These are phyloP conservation scores for Gobionotothen gibberifrons DNA, from an alignment of 2,797 vertebrate species.

Conservation along the genomic window DNA sequence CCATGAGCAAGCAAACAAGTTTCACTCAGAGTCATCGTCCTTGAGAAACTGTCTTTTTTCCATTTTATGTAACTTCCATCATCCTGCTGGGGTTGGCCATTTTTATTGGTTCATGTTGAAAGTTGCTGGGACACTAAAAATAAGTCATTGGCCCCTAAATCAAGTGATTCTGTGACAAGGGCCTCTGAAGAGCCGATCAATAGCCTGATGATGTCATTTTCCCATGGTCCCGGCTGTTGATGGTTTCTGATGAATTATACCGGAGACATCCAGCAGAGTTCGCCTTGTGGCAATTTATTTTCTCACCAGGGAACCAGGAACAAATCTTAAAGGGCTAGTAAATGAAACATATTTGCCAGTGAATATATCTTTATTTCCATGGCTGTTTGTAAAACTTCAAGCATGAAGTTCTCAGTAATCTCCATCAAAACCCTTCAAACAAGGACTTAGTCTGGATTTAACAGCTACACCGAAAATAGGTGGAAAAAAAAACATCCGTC, in stretches of 20 bases:
- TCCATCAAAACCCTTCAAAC: conserved; percentile 31
- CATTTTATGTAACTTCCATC: conserved; percentile 53
- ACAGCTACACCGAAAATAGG: conserved; percentile 14
- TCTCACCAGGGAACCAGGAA: conserved; percentile 29
- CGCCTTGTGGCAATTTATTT: conserved; percentile 41
- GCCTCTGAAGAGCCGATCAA: conserved; percentile 69
- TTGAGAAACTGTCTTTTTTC: conserved; percentile 62
- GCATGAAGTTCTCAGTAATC: conserved; percentile 14
- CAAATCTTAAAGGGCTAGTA: conserved; percentile 43
- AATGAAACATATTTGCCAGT: conserved; percentile 39
- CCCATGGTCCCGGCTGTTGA: conserved; percentile 45
- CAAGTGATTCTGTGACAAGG: conserved; percentile 50
- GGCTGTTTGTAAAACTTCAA: conserved; percentile 29
- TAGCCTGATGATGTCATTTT: conserved; percentile 77
- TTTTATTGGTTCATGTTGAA: conserved; percentile 59
- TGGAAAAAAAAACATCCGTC: conserved; percentile 30
- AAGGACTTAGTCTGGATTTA: conserved; percentile 29
- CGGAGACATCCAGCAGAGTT: conserved; percentile 39
- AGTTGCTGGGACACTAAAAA: conserved; percentile 65
- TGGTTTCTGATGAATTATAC: conserved; percentile 57
- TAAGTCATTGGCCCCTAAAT: conserved; percentile 71
- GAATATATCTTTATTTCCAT: conserved; percentile 61
- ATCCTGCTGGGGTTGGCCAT: conserved; percentile 3
- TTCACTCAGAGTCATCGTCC: conserved; percentile 47
- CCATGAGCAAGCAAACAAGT: neutral